A percentile compares a stretch with the other conserved stretches of the same genome.
These are phyloP conservation scores for Bujurquina vittata DNA, from an alignment of 2,113 vertebrate genomes.

Conservation along the genomic window DNA sequence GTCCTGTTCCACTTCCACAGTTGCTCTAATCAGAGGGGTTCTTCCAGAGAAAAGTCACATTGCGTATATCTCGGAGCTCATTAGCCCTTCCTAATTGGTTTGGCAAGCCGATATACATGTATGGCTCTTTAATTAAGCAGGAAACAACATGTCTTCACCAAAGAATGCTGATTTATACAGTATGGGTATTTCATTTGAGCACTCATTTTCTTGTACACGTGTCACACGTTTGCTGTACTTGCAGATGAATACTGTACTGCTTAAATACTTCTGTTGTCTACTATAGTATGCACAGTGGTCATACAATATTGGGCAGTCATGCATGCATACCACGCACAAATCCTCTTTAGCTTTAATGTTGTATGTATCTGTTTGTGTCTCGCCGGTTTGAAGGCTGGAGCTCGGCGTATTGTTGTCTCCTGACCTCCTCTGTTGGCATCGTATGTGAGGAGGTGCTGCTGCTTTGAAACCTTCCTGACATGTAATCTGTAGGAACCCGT, in stretches of 20 bases:
- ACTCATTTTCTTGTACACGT: neutral
- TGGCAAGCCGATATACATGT: neutral
- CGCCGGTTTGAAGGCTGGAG: neutral
- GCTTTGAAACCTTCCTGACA: slow-evolving; percentile 16
- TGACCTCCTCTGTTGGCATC: neutral
- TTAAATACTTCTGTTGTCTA: neutral
- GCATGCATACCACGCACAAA: neutral
- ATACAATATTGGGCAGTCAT: too few relatives aligned
- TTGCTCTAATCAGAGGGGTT: slow-evolving; percentile 6
- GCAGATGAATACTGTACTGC: neutral
- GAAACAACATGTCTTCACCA: neutral
- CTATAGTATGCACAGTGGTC: neutral
- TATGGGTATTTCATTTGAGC: neutral
- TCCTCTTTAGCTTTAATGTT: neutral
- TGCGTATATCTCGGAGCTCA: neutral
- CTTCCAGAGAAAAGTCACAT: neutral
- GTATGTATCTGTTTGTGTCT: neutral
- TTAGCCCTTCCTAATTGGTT: slow-evolving; percentile 5
- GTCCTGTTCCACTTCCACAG: neutral
- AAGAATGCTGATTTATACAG: neutral
- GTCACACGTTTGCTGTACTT: neutral
- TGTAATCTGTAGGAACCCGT: neutral
- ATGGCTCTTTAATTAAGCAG: slow-evolving; percentile 1
- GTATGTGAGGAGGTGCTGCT: neutral
- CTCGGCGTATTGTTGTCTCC: neutral